Base-by-base conservation (phyloP, 1,140 invertebrate species). In the Chlorops oryzae region DNA sequence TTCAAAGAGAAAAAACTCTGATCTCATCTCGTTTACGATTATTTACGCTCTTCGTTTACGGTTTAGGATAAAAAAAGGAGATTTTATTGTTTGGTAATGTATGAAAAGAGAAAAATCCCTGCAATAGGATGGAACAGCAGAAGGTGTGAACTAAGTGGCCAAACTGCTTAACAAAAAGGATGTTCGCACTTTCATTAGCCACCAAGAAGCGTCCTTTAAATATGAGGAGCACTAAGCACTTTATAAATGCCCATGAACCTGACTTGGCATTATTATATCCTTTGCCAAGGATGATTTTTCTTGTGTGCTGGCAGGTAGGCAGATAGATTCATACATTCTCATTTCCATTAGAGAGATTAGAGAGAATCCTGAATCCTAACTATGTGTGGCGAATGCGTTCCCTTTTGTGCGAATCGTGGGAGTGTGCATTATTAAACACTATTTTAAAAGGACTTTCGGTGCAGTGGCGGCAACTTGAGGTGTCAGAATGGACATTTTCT, bases 371-470 rank as follows among this genome's bases (percentile, higher is more conserved):
- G n/a, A n/a, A n/a, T 47, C 37, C 62, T 67, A 67, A 67, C 64
- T 59, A 66, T 44, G 64, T 66, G 64, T 67, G 56, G 56, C 61
- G 56, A 67, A 67, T 67, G 58, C 51, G 51, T 54, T 55, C 34
- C 57, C 49, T 63, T 66, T 62, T 63, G 39, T 60, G n/a, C n/a
- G n/a, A n/a, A n/a, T n/a, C n/a, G n/a, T n/a, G n/a, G 37, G 51
- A 44, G 23, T 46, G 59, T 59, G 58, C 59, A 66, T 66, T 66
- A 66, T 66, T 61, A 67, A 63, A 67, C 64, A 55, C 56, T 25
- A n/a, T n/a, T n/a, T n/a, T n/a, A n/a, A n/a, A n/a, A n/a, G n/a
- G n/a, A n/a, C n/a, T n/a, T n/a, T n/a, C n/a, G n/a, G n/a, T n/a
- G n/a, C n/a, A n/a, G n/a, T n/a, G n/a, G n/a, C n/a, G n/a, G n/a